phyloP scores from a whole-genome alignment of 2,113 vertebrate species.

The Oncorhynchus clarkii region DNA sequence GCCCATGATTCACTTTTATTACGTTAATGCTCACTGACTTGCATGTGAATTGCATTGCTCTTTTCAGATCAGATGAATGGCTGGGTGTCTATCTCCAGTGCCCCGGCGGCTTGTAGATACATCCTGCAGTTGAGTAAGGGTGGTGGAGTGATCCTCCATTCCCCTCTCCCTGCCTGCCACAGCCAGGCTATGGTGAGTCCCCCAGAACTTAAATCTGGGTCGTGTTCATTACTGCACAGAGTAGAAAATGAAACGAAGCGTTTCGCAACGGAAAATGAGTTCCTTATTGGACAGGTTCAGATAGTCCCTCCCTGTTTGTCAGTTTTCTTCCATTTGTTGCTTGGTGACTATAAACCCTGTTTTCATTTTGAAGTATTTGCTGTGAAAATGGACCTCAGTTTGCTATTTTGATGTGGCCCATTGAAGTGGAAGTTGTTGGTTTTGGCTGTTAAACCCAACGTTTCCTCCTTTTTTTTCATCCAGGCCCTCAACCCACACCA shows the following conservation, averaged over 20 bases:
- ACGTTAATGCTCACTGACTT: too few species aligned
- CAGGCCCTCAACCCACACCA: constrained; percentile 36
- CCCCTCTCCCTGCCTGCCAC: constrained; percentile 71
- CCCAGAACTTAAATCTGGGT: background rate
- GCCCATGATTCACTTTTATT: too few species aligned
- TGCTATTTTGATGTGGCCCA: too few species aligned
- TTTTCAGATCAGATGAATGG: background rate
- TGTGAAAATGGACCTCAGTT: too few species aligned
- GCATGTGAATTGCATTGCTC: background rate
- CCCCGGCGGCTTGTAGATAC: constrained; percentile 55
- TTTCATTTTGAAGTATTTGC: too few species aligned
- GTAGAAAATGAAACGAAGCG: too few species aligned
- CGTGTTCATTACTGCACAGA: background rate
- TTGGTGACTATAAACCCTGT: too few species aligned
- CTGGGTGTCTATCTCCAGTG: constrained; percentile 8
- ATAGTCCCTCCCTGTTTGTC: too few species aligned
- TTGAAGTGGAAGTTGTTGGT: too few species aligned
- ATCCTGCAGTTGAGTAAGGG: constrained; percentile 29
- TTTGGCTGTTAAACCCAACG: background rate
- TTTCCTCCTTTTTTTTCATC: background rate
- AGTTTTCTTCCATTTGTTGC: too few species aligned
- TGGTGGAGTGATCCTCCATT: constrained; percentile 47
- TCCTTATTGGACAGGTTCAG: too few species aligned
- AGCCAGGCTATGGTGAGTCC: constrained; percentile 53
- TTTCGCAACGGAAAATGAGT: too few species aligned